Conservation (phyloP, 2,113 vertebrate species). For the Arothron firmamentum region DNA sequence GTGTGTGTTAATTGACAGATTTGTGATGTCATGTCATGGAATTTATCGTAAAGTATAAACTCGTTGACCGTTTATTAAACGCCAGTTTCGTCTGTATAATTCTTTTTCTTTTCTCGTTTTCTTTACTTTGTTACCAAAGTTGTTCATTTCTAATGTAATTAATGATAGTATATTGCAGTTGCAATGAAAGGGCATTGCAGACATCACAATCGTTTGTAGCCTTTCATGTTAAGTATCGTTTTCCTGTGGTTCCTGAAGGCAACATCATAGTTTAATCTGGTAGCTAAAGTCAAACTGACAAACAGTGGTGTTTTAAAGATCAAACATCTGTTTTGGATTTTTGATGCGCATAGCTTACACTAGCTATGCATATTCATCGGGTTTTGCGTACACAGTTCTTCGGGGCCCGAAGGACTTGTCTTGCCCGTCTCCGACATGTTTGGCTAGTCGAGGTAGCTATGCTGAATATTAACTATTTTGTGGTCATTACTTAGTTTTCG, state of each 20-base stretch:
- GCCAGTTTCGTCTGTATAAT: no score
- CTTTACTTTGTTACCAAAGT: no score
- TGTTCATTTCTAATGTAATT: no score
- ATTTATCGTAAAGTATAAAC: no score
- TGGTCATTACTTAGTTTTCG: conserved; percentile 10
- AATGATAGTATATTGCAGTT: no score
- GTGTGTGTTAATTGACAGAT: no score
- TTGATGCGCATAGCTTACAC: not conserved
- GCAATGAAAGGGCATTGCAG: not conserved
- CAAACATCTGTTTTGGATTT: not conserved
- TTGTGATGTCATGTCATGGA: no score
- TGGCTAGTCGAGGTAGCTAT: conserved; percentile 48
- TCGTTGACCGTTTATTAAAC: no score
- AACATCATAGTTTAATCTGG: not conserved
- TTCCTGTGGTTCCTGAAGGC: not conserved
- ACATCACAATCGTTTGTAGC: not conserved
- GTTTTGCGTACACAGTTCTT: conserved; percentile 24
- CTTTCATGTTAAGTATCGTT: not conserved
- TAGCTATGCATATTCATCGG: conserved; percentile 37
- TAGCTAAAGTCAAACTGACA: not conserved
- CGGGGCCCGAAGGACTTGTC: conserved; percentile 7
- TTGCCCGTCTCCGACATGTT: conserved; percentile 15
- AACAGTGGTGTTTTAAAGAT: not conserved
- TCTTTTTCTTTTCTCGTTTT: no score
- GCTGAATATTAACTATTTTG: not conserved